Conservation (phyloP, 92 coral and sea anemone species). For the Epizoanthus rinbou region DNA sequence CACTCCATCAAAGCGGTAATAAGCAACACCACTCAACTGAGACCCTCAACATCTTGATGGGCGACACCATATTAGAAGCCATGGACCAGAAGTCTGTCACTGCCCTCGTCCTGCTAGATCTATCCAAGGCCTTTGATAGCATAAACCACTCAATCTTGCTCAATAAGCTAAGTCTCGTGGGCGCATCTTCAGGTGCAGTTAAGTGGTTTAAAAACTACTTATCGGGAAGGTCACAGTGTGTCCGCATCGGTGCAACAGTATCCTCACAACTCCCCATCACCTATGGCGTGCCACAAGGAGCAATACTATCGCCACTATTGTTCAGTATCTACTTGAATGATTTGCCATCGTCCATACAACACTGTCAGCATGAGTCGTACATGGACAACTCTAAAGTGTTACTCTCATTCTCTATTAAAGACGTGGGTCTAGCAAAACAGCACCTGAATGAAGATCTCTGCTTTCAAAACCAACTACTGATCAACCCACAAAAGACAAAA, state of each 20-base stretch:
- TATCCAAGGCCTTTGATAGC: constrained; percentile 9
- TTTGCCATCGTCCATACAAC: too few species aligned
- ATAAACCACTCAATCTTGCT: constrained; percentile 25
- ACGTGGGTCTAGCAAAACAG: neutral
- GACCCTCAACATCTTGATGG: constrained; percentile 28
- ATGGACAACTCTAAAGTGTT: constrained; percentile 29
- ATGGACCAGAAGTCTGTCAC: constrained; percentile 36
- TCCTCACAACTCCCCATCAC: constrained; percentile 9
- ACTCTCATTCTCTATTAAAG: constrained; percentile 14
- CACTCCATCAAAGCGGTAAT: constrained; percentile 13
- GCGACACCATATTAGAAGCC: constrained; percentile 33
- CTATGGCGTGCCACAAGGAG: constrained; percentile 14
- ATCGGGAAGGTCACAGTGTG: constrained; percentile 22
- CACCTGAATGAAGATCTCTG: constrained; percentile 41
- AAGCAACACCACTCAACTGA: constrained; percentile 24
- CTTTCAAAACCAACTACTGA: neutral
- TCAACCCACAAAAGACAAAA: too few species aligned
- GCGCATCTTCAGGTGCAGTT: neutral
- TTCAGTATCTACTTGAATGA: constrained; percentile 30
- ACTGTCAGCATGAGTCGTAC: constrained; percentile 21
- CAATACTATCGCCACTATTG: constrained; percentile 18
- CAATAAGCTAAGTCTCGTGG: constrained; percentile 9
- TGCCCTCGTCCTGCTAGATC: neutral
- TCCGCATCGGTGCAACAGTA: constrained; percentile 19
- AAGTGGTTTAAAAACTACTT: constrained; percentile 32